These are phyloP conservation scores for Athalia circularis DNA, from an alignment of 2,888 invertebrate genomes.

Conservation along the genomic window DNA sequence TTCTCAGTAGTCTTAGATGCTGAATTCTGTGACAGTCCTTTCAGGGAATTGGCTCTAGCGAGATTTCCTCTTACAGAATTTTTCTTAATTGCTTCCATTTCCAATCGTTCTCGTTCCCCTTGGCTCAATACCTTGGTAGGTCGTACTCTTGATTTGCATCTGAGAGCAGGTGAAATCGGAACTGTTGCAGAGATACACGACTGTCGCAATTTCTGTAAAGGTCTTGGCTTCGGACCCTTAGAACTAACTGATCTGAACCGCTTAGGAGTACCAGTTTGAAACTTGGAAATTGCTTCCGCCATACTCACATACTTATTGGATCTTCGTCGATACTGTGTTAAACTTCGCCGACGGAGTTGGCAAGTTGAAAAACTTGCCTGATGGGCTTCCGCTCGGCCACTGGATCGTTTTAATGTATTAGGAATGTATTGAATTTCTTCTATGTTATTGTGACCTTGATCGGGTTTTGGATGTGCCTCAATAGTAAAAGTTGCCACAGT, in stretches of 20 bases:
- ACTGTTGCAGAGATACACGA: conserved; percentile 56
- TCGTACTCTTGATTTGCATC: conserved; percentile 74
- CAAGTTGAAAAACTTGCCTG: conserved; percentile 53
- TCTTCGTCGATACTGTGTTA: conserved; percentile 51
- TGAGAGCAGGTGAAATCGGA: conserved; percentile 65
- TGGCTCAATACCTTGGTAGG: conserved; percentile 76
- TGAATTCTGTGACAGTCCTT: conserved; percentile 74
- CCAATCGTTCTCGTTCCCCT: conserved; percentile 79
- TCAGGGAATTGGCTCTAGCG: conserved; percentile 78
- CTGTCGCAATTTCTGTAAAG: conserved; percentile 57
- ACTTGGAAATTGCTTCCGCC: conserved; percentile 76
- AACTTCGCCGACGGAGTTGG: conserved; percentile 58
- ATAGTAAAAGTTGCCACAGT: neutral
- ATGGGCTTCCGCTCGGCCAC: conserved; percentile 20
- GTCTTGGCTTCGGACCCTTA: conserved; percentile 62
- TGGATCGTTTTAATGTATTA: conserved; percentile 30
- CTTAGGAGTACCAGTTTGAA: conserved; percentile 76
- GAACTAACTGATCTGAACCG: conserved; percentile 73
- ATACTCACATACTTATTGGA: conserved; percentile 73
- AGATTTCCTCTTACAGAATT: conserved; percentile 83
- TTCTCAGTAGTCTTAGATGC: conserved; percentile 73
- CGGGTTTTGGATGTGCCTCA: neutral
- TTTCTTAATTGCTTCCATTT: conserved; percentile 81
- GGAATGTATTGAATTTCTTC: neutral
- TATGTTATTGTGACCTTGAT: no score